Conservation (phyloP, 2,888 invertebrate genomes). For the Dysmachus trigonus region DNA sequence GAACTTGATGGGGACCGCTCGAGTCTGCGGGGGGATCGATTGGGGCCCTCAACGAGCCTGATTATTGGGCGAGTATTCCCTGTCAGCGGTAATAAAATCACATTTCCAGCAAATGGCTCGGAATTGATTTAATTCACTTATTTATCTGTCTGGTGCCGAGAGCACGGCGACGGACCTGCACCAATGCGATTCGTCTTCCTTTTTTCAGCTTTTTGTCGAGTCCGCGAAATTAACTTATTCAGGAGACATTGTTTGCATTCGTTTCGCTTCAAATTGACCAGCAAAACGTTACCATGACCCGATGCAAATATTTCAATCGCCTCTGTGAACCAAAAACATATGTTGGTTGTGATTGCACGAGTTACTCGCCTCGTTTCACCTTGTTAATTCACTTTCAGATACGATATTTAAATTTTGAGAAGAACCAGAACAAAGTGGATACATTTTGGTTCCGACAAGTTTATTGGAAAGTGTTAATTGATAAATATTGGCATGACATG, state of each 20-base stretch:
- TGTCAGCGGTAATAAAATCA: slow-evolving; percentile 32
- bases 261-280: not conserved
- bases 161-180: not conserved
- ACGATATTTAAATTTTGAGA: not conserved
- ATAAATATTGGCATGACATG: not conserved
- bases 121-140: slow-evolving; percentile 44
- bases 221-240: not conserved
- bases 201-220: not conserved
- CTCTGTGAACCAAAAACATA: not conserved
- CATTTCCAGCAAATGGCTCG: slow-evolving; percentile 37
- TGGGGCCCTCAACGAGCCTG: not conserved
- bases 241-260: not conserved
- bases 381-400: not conserved
- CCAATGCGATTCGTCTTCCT: not conserved
- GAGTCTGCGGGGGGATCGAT: not conserved
- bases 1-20: not conserved
- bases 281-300: not conserved
- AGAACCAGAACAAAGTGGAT: not conserved
- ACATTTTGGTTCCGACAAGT: not conserved
- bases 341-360: not conserved
- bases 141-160: slow-evolving; percentile 26
- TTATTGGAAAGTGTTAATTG: not conserved
- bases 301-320: not conserved
- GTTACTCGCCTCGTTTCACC: not conserved
- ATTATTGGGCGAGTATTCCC: slow-evolving; percentile 22